Evolutionary conservation across 2,888 invertebrate species (phyloP).

Genomic region (Machimus atricapillus): DNA sequence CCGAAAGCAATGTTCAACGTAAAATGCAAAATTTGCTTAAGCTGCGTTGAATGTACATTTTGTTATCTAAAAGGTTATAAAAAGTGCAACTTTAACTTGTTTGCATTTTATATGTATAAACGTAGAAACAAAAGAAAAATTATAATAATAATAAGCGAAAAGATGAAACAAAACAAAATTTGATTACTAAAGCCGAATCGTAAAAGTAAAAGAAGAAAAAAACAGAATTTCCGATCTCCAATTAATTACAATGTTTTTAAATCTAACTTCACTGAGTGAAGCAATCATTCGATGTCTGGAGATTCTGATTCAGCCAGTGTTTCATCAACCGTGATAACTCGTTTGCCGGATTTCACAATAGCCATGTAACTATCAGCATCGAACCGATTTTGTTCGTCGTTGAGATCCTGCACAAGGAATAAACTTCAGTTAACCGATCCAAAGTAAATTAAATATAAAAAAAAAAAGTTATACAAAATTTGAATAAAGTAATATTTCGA

Average conservation of each 20-base stretch:
- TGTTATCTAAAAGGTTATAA: constrained; percentile 14
- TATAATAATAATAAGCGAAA: neutral
- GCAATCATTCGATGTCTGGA: constrained; percentile 51
- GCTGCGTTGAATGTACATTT: neutral
- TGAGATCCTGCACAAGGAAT: constrained; percentile 54
- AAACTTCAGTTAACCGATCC: neutral
- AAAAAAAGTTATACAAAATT: neutral
- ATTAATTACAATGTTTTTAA: neutral
- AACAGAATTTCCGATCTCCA: neutral
- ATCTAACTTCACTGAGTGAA: neutral
- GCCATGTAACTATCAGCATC: constrained; percentile 61
- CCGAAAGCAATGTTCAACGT: neutral
- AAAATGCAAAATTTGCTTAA: constrained; percentile 20
- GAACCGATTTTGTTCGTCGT: constrained; percentile 61
- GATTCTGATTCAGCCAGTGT: constrained; percentile 55
- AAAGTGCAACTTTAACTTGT: neutral
- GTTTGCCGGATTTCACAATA: constrained; percentile 58
- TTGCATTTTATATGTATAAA: constrained; percentile 4
- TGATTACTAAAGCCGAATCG: neutral
- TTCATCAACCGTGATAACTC: constrained; percentile 58
- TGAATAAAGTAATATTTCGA: neutral
- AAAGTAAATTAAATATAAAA: neutral
- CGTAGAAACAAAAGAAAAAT: neutral
- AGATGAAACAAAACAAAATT: neutral
- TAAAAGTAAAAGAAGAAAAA: neutral